Conservation (phyloP, 2,113 vertebrate genomes). For the Cyphomyrus discorhynchus region DNA sequence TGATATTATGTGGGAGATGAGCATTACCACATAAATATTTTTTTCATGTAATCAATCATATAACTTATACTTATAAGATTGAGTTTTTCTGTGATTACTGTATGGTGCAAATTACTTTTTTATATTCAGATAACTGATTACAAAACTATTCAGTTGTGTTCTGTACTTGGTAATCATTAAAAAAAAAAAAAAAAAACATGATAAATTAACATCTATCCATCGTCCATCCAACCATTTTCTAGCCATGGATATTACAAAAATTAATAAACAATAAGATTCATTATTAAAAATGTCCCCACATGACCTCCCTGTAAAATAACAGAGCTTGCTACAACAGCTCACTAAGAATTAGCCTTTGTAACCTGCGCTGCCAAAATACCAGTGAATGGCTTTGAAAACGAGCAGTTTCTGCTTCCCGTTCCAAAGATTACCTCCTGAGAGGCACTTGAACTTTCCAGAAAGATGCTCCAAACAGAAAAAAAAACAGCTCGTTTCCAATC, state of each 20-base stretch:
- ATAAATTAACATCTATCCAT: neutral
- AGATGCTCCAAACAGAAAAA: conserved; percentile 21
- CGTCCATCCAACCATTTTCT: neutral
- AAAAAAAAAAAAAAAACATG: neutral
- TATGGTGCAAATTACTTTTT: neutral
- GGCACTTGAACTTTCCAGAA: conserved; percentile 20
- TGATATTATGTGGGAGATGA: neutral
- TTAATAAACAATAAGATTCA: neutral
- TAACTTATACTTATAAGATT: neutral
- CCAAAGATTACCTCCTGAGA: conserved; percentile 12
- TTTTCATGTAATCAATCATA: neutral
- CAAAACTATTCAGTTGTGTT: neutral
- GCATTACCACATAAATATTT: neutral
- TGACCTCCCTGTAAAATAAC: neutral
- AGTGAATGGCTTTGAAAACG: neutral
- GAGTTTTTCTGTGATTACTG: neutral
- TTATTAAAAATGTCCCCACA: neutral
- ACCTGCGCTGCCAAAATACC: neutral
- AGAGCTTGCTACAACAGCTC: neutral
- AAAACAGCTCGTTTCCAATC: conserved; percentile 15
- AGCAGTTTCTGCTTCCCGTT: neutral
- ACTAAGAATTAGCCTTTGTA: neutral
- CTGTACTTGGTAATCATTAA: neutral
- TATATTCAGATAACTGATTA: neutral
- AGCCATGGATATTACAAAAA: neutral